phyloP scores from a whole-genome alignment of 2,797 vertebrate species.

The Pseudochirops corinnae region DNA sequence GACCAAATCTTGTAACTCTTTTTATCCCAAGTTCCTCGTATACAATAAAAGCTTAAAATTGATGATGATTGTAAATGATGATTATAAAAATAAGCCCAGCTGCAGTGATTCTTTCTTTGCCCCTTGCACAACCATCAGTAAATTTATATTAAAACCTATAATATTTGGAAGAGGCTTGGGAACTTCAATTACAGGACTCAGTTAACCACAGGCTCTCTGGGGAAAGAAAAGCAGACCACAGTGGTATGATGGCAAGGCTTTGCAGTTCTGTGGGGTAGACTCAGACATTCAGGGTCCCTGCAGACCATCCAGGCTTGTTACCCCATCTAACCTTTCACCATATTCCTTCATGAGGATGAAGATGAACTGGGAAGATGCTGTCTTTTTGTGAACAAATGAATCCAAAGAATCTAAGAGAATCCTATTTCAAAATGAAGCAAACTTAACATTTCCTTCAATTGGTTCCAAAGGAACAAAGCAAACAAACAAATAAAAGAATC shows the following conservation, averaged over 20 bases:
- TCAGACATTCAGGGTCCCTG: conserved; percentile 9
- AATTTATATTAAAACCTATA: conserved; percentile 49
- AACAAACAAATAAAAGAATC: background rate
- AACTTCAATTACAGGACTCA: conserved; percentile 56
- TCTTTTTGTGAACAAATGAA: conserved; percentile 9
- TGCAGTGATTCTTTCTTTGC: background rate
- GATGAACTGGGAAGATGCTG: conserved; percentile 13
- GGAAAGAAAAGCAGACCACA: conserved; percentile 51
- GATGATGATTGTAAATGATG: background rate
- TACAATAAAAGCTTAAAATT: background rate
- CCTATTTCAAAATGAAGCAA: conserved; percentile 11
- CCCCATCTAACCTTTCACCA: conserved; percentile 34
- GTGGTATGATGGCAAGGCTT: conserved; percentile 33
- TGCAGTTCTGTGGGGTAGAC: background rate
- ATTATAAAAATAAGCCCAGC: background rate
- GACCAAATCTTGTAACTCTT: background rate
- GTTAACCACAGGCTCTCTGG: conserved; percentile 53
- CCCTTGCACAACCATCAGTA: background rate
- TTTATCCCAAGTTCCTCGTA: background rate
- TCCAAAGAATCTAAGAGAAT: background rate
- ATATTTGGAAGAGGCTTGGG: conserved; percentile 58
- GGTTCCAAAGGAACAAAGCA: conserved; percentile 8
- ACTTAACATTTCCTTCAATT: background rate
- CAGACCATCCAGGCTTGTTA: conserved; percentile 20
- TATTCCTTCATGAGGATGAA: background rate